Conservation (phyloP, 2,888 invertebrate species). For the Julus scandinavius region DNA sequence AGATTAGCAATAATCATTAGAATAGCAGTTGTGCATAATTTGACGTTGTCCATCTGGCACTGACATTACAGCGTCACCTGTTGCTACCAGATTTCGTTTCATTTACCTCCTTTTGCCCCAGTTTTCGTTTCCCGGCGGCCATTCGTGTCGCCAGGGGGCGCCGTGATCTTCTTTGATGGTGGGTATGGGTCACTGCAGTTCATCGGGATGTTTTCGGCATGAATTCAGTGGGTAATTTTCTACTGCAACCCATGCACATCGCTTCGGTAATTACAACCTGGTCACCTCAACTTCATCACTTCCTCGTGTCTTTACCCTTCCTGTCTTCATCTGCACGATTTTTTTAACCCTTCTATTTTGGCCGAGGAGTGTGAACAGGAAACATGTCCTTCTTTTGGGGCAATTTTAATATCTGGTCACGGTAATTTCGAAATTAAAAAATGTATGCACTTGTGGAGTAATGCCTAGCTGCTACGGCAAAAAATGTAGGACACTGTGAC, state of each 20-base stretch:
- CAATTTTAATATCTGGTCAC: not conserved
- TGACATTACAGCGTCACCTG: not conserved
- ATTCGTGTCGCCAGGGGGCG: not conserved
- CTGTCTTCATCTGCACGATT: not conserved
- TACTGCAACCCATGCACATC: not conserved
- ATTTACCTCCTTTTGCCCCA: not conserved
- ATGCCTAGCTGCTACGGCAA: no score
- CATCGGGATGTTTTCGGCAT: not conserved
- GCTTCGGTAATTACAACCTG: not conserved
- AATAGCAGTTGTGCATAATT: no score
- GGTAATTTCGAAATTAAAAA: no score
- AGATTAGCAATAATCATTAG: no score
- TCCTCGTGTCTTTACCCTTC: constrained; percentile 20
- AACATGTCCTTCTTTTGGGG: not conserved
- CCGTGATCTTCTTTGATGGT: not conserved
- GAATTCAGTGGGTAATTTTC: not conserved
- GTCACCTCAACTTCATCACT: not conserved
- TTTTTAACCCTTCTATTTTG: not conserved
- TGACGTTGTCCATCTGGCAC: no score
- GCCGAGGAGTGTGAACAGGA: not conserved
- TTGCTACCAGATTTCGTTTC: constrained; percentile 3
- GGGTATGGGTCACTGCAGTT: not conserved
- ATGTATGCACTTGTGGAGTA: no score
- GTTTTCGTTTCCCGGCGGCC: not conserved
- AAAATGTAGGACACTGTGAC: no score